These are phyloP conservation scores for Melanostoma mellinum DNA, from an alignment of 2,888 invertebrate species.

Conservation along the genomic window DNA sequence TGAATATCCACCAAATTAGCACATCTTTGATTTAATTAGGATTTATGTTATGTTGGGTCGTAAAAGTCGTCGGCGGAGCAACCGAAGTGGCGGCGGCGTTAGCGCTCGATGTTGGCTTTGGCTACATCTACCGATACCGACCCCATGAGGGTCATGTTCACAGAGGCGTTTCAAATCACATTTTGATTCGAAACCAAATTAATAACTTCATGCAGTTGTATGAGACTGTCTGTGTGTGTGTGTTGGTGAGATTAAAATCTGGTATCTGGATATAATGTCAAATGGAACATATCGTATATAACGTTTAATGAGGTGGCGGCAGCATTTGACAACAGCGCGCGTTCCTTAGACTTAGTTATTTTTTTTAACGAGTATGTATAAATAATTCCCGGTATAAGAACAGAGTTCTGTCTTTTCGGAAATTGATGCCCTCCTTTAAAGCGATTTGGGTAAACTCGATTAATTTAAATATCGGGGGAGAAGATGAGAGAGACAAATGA, in stretches of 20 bases:
- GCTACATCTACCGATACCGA: not conserved
- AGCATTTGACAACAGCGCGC: slow-evolving; percentile 45
- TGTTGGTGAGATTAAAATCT: slow-evolving; percentile 32
- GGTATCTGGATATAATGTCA: slow-evolving; percentile 34
- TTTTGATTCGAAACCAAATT: slow-evolving; percentile 47
- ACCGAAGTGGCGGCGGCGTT: not conserved
- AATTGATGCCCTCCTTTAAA: slow-evolving; percentile 51
- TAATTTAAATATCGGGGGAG: slow-evolving; percentile 52
- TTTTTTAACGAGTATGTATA: not conserved
- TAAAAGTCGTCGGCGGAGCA: slow-evolving; percentile 40
- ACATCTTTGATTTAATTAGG: slow-evolving; percentile 71
- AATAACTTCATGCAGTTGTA: slow-evolving; percentile 44
- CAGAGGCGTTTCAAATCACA: slow-evolving; percentile 58
- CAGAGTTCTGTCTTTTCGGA: slow-evolving; percentile 23
- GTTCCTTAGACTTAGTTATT: not conserved
- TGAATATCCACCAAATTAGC: slow-evolving; percentile 62
- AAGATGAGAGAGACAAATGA: slow-evolving; percentile 46
- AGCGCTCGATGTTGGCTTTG: not conserved
- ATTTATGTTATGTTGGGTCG: slow-evolving; percentile 63
- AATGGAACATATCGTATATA: slow-evolving; percentile 56
- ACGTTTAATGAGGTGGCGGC: slow-evolving; percentile 59
- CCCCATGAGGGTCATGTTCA: slow-evolving; percentile 24
- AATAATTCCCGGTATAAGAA: slow-evolving; percentile 36
- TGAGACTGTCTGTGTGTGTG: not conserved
- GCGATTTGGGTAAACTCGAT: slow-evolving; percentile 61